Percentiles rank a stretch among this genome's conserved stretches.
These are phyloP conservation scores for Strigops habroptila DNA, from an alignment of 2,113 vertebrate genomes.

Conservation along the genomic window DNA sequence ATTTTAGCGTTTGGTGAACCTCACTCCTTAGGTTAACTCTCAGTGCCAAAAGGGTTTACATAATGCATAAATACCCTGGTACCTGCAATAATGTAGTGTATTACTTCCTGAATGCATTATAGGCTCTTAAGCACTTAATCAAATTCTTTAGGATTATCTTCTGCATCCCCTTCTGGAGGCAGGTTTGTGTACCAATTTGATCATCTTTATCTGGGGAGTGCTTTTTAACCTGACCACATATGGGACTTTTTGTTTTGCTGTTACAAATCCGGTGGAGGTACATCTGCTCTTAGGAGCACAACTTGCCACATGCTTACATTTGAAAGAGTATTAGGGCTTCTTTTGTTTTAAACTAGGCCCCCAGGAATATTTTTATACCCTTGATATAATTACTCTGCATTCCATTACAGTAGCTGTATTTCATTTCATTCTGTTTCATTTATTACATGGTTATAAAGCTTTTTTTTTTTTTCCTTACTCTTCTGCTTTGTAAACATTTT, in stretches of 20 bases:
- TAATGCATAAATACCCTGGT: background rate
- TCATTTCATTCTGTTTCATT: background rate
- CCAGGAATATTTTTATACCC: background rate
- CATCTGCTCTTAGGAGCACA: background rate
- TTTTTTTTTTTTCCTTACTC: background rate
- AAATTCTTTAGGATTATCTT: constrained; percentile 31
- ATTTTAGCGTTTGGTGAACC: background rate
- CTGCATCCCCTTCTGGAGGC: background rate
- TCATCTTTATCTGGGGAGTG: background rate
- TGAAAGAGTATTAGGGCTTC: background rate
- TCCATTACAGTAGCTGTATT: background rate
- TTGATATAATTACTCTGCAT: background rate
- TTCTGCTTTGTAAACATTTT: background rate
- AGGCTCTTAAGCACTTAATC: constrained; percentile 30
- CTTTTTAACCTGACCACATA: background rate
- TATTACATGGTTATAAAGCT: background rate
- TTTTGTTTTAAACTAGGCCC: background rate
- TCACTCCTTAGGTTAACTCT: background rate
- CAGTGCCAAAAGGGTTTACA: background rate
- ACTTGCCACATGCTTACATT: background rate
- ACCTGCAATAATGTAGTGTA: background rate
- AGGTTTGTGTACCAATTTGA: background rate
- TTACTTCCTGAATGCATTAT: constrained; percentile 32
- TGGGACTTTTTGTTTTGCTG: background rate
- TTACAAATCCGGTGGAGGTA: background rate